Evolutionary conservation across 2,888 invertebrate genomes (phyloP).

Genomic region (Urechis unicinctus): DNA sequence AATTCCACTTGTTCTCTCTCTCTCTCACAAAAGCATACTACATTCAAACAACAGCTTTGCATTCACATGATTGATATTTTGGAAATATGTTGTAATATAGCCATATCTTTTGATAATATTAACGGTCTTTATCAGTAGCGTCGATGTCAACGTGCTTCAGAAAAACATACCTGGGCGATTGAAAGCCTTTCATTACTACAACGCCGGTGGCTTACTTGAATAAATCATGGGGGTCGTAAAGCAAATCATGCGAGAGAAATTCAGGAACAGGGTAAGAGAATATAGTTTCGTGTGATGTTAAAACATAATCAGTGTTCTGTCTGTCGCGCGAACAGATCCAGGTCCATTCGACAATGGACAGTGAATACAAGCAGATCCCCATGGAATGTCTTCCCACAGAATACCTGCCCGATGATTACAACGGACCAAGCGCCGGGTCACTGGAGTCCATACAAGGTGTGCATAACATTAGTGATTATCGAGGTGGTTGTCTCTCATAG

Average conservation of each 20-base stretch:
- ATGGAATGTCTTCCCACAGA: slow-evolving; percentile 24
- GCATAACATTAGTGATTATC: no score
- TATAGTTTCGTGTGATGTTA: no score
- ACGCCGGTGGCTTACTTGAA: slow-evolving; percentile 26
- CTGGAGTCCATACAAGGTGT: no score
- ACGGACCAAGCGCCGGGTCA: slow-evolving; percentile 22
- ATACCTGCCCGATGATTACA: slow-evolving; percentile 27
- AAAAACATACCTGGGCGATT: slow-evolving; percentile 25
- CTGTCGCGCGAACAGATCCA: slow-evolving; percentile 15
- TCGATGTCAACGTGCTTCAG: no score
- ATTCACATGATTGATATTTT: background rate
- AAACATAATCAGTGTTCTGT: background rate
- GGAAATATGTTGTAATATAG: no score
- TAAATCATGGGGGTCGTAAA: slow-evolving; percentile 21
- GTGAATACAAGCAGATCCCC: slow-evolving; percentile 23
- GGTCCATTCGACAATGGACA: slow-evolving; percentile 23
- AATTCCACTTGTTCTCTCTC: no score
- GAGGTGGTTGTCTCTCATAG: no score
- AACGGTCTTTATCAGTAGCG: no score
- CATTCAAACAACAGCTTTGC: background rate
- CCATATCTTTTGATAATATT: no score
- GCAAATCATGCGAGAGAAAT: slow-evolving; percentile 16
- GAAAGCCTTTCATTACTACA: slow-evolving; percentile 25
- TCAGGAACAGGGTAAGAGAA: slow-evolving; percentile 16
- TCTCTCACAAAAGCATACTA: no score